Evolutionary conservation across 1,140 invertebrate species (phyloP).

Genomic region (Pentalonia nigronervosa): DNA sequence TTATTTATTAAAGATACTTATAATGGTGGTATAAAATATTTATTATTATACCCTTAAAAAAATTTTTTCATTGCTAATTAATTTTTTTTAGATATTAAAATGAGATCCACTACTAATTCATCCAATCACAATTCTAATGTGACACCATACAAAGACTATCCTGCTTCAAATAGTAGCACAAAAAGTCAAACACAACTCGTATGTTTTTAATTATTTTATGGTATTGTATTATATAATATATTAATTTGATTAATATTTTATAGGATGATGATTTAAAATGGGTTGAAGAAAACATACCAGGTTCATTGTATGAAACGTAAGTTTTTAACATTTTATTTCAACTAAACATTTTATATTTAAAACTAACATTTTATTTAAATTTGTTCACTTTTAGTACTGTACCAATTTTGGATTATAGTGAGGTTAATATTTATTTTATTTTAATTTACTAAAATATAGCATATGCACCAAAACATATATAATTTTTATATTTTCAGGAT

Average conservation of each 20-base stretch:
- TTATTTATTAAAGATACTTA: slow-evolving; percentile 85
- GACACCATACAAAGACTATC: slow-evolving; percentile 37
- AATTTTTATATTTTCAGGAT: slow-evolving; percentile 45
- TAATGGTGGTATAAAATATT: slow-evolving; percentile 65
- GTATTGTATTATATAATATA: slow-evolving; percentile 52
- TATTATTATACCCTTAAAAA: not conserved
- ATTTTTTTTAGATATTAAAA: slow-evolving; percentile 28
- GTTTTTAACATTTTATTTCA: slow-evolving; percentile 61
- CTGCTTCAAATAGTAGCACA: slow-evolving; percentile 43
- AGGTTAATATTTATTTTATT: slow-evolving; percentile 65
- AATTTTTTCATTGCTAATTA: not conserved
- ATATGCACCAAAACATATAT: not conserved
- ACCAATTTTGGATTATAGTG: slow-evolving; percentile 86
- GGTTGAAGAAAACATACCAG: slow-evolving; percentile 90
- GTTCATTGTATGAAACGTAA: slow-evolving; percentile 75
- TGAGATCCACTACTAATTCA: slow-evolving; percentile 45
- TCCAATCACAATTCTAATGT: slow-evolving; percentile 38
- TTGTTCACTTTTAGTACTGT: slow-evolving; percentile 69
- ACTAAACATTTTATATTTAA: not conserved
- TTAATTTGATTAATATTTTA: slow-evolving; percentile 60
- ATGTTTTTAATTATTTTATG: not conserved
- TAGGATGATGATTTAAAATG: slow-evolving; percentile 87
- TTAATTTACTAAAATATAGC: not conserved
- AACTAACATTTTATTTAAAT: slow-evolving; percentile 33
- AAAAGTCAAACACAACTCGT: slow-evolving; percentile 54